These are phyloP conservation scores for Ophthalmolycus amberensis DNA, from an alignment of 2,113 vertebrate species.

Conservation along the genomic window DNA sequence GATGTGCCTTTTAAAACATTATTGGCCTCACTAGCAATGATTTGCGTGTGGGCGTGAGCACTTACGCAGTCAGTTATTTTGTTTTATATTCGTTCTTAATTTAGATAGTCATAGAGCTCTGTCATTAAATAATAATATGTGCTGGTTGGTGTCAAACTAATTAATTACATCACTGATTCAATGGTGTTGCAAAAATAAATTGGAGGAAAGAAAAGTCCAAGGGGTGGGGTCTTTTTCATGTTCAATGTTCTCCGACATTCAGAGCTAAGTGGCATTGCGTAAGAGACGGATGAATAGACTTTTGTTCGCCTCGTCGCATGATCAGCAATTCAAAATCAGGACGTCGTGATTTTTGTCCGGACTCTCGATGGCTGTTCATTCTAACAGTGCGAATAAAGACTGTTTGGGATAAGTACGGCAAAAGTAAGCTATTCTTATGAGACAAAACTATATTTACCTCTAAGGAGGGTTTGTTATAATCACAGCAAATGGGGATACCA, in stretches of 20 bases:
- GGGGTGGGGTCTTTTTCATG: neutral
- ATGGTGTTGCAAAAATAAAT: conserved; percentile 8
- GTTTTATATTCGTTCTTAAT: conserved; percentile 11
- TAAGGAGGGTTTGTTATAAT: conserved; percentile 9
- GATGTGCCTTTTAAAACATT: neutral
- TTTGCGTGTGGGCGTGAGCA: neutral
- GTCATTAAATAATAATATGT: neutral
- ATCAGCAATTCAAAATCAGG: conserved; percentile 64
- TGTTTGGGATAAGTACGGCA: conserved; percentile 24
- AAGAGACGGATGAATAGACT: conserved; percentile 62
- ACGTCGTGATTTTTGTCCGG: conserved; percentile 40
- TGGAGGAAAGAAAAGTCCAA: conserved; percentile 8
- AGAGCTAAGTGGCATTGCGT: conserved; percentile 53
- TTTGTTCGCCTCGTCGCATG: conserved; percentile 57
- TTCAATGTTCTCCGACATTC: conserved; percentile 17
- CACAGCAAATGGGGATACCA: conserved; percentile 16
- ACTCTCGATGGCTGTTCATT: conserved; percentile 12
- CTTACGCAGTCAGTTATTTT: neutral
- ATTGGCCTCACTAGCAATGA: neutral
- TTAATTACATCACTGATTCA: conserved; percentile 14
- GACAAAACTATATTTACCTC: conserved; percentile 14
- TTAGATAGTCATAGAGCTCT: conserved; percentile 15
- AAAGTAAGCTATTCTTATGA: conserved; percentile 27
- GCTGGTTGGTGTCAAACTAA: neutral
- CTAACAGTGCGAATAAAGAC: conserved; percentile 3